Conservation (phyloP, 2,888 invertebrate species). For the Tanytarsus gracilentus region DNA sequence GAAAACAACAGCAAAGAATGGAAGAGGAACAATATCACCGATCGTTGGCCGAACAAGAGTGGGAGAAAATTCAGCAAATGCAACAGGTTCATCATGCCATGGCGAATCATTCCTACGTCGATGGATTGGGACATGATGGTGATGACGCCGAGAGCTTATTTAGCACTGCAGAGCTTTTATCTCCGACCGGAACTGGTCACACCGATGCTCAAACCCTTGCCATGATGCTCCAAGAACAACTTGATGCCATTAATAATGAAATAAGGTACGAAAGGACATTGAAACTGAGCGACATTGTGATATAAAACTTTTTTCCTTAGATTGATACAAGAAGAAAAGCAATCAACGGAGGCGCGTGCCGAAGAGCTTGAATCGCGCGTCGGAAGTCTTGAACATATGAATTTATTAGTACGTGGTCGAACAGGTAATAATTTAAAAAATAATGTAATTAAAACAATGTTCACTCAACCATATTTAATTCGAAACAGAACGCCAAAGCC, state of each 20-base stretch:
- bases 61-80: constrained; percentile 91
- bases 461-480: no score
- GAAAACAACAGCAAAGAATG: constrained; percentile 50
- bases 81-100: constrained; percentile 89
- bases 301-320: constrained; percentile 33
- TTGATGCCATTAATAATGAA: constrained; percentile 99
- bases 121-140: constrained; percentile 76
- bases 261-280: constrained; percentile 48
- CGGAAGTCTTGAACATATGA: constrained; percentile 91
- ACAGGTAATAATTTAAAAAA: no score
- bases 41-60: constrained; percentile 61
- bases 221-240: constrained; percentile 96
- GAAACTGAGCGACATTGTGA: constrained; percentile 27
- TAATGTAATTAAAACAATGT: no score
- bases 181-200: constrained; percentile 53
- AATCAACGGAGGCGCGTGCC: constrained; percentile 91
- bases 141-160: constrained; percentile 73
- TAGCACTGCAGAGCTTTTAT: constrained; percentile 61
- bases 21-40: constrained; percentile 53
- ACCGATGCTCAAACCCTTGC: constrained; percentile 97
- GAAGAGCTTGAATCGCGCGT: constrained; percentile 94
- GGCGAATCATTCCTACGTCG: constrained; percentile 76
- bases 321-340: constrained; percentile 87
- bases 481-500: constrained; percentile 63
- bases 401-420: constrained; percentile 64